Evolutionary conservation across 2,888 invertebrate species (phyloP), one percentile per base, ranked within the genome.

Genomic region (Pristionchus maxplancki): DNA sequence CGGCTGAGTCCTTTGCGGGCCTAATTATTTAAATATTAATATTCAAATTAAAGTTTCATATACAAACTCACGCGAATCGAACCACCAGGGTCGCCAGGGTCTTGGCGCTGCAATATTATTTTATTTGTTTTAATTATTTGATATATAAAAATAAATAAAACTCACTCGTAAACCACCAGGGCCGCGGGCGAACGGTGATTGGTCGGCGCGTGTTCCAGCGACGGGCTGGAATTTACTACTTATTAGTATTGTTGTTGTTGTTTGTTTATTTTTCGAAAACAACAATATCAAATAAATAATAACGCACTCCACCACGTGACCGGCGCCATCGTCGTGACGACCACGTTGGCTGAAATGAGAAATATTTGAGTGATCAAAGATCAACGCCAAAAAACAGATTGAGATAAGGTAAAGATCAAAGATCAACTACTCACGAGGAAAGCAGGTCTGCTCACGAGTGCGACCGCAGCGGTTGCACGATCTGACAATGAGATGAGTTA

Each of bases 371-470:
- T 13, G 58, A 20, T 58, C 58, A 15, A 58, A 58, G 62, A 28
- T 62, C 62, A 62, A 24, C 17, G 11, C 11, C 58, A 58, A 58
- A 58, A 58, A 15, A 13, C 58, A 58, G 9, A 58, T 9, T 5
- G 13, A 58, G 17, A 5, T 24, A 4, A 58, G 58, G 24, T 15
- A n/a, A 15, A 58, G 58, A 58, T 20, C 58, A 58, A 58, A 20
- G 58, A 58, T 20, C 9, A 64, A 20, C 24, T 40, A 40, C 84
- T 24, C 28, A 62, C 85, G 62, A 0, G 85, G 85, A 24, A 85
- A 85, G 64, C 85, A 85, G 13, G 64, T 85, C n/a, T 64, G 58
- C 44, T 85, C 85, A 1, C 85, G 62, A 24, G 85, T 64, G 64
- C 44, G 31, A 0, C n/a, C 40, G 24, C 85, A 85, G 20, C 64